phyloP scores from a whole-genome alignment of 2,888 invertebrate species.

The Cephus sareptanus region DNA sequence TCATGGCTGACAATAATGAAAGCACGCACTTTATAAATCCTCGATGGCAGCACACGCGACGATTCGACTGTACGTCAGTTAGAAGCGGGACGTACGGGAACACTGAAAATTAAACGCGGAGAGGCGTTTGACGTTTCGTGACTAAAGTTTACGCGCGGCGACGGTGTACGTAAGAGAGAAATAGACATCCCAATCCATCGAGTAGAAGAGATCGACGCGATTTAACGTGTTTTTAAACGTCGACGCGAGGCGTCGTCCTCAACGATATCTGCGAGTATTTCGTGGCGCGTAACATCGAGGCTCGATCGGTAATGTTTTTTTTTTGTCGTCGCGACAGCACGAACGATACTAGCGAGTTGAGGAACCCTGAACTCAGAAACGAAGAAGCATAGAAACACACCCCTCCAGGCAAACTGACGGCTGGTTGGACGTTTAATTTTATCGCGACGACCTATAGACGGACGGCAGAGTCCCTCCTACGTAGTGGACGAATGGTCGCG shows the following conservation, averaged over 20 bases:
- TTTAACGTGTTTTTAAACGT: not conserved
- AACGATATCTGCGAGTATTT: not conserved
- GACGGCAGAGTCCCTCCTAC: not conserved
- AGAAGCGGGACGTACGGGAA: not conserved
- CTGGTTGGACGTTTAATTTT: constrained; percentile 41
- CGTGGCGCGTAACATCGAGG: not conserved
- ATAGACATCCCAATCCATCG: not conserved
- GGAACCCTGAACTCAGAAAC: not conserved
- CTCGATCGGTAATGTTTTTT: constrained; percentile 14
- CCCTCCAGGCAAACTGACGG: constrained; percentile 22
- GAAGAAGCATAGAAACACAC: constrained; percentile 10
- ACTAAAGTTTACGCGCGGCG: too few relatives aligned
- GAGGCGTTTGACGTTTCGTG: not conserved
- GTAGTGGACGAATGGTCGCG: not conserved
- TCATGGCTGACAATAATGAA: constrained; percentile 45
- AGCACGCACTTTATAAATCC: not conserved
- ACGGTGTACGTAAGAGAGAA: not conserved
- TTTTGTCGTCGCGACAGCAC: constrained; percentile 11
- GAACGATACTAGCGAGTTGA: not conserved
- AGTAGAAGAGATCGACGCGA: not conserved
- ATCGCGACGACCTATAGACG: constrained; percentile 28
- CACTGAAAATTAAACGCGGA: not conserved
- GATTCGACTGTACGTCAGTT: not conserved
- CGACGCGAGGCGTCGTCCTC: not conserved
- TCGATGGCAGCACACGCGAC: not conserved